phyloP scores from a whole-genome alignment of 2,113 vertebrate species.

The Megaceryle maxima region DNA sequence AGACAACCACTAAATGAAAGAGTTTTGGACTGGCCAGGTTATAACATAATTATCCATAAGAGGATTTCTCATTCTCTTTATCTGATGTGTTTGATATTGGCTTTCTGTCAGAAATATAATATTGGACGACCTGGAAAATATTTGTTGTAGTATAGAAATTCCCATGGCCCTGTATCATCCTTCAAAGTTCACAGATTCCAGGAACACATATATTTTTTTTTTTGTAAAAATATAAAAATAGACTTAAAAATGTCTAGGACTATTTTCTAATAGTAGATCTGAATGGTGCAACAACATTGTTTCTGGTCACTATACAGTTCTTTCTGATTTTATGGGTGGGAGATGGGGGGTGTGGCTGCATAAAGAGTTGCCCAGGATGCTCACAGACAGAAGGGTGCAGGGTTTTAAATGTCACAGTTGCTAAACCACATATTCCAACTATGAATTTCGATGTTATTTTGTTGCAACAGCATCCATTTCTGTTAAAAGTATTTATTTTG shows the following conservation, averaged over 20 bases:
- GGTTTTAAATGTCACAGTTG: neutral
- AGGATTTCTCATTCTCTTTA: slow-evolving; percentile 8
- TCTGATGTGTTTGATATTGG: neutral
- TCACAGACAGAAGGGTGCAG: neutral
- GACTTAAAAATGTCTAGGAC: neutral
- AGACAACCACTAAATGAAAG: neutral
- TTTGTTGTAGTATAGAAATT: neutral
- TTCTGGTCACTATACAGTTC: neutral
- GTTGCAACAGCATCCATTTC: neutral
- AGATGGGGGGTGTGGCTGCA: fast-evolving
- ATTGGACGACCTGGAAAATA: neutral
- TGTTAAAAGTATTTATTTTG: neutral
- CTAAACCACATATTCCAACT: fast-evolving
- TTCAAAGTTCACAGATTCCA: neutral
- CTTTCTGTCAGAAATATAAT: slow-evolving; percentile 44
- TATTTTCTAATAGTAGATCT: neutral
- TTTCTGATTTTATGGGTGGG: neutral
- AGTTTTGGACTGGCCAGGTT: neutral
- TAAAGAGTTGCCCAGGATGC: neutral
- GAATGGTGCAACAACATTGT: fast-evolving
- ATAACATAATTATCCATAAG: neutral
- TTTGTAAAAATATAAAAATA: neutral
- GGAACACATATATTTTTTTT: neutral
- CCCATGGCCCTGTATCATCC: neutral
- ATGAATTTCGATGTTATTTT: neutral